Base-by-base conservation (phyloP, 2,113 vertebrate species). In the Ceyx melanurus region DNA sequence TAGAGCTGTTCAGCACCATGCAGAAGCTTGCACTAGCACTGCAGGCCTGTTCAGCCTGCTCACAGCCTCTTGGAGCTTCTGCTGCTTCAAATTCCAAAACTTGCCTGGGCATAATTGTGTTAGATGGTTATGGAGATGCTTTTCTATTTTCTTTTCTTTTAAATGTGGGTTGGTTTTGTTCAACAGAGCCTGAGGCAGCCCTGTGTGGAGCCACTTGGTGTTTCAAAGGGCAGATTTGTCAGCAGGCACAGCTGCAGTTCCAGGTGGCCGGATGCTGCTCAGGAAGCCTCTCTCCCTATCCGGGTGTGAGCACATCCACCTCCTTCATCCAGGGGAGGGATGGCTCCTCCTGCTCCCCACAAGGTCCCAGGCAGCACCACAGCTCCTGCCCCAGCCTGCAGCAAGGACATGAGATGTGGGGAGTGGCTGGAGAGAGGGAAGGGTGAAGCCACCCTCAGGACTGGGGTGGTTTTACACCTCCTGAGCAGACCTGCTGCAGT, bases 301-400 rank as follows among this genome's bases (percentile, higher is more conserved):
- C 14, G 3, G 3, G 7, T 21, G 10, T 2, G 5, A 79, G 35
- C 40, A 46, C n/a, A 70, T 99, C 98, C 85, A 98, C 97, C 72
- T 98, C 98, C 79, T 96, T 97, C 97, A 97, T 97, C 67, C 98
- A 93, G 45, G 91, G 33, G 66, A 98, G 97, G 65, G 97, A 97
- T 31, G 98, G 78, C 93, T 99, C 98, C 42, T 98, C 98, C 80
- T 98, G 98, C 98, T 98, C 98, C 98, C 3, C 95, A 97, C 54
- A 98, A 92, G 45, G 98, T 97, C 50, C 98, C 92, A 0, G 98
- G 98, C 42, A 99, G 97, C 54, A 98, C 98, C 64, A 95, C 26
- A 0, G 95, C 95, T 22, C 96, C 98, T 11, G 51, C 72, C 87
- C 97, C 45, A 19, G 97, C 98, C 99, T 98, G 86, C 58, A 91